Evolutionary conservation across 1,140 invertebrate species (phyloP), one percentile per base, ranked within the genome.

Genomic region (Trichonephila clavata): DNA sequence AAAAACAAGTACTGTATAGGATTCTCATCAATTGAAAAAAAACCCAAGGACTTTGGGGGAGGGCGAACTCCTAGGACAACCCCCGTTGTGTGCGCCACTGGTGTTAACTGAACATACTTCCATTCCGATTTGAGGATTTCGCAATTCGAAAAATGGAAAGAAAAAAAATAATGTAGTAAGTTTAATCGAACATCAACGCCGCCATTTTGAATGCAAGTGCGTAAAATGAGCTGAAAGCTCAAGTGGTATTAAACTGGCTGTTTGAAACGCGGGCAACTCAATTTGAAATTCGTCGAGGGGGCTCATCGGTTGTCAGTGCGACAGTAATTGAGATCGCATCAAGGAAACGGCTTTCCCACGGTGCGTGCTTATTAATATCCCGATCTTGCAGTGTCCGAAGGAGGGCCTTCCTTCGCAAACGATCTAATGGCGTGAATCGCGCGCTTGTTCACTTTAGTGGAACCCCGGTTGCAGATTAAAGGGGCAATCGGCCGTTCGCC

Each of bases 301-400:
- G 14, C 24, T 77, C 71, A 77, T 77, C 71, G 71, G 71, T 77
- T 68, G 65, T 68, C 65, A 68, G 65, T 68, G 10, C 65, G 71
- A 77, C 71, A 77, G 71, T 77, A 77, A 77, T 77, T 77, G 71
- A 77, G 71, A 77, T 77, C 71, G 24, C 71, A 77, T 77, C 71
- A 77, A 77, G 71, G 71, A 77, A 77, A 32, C 71, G 71, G 50
- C 50, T 50, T 77, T 77, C 71, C 65, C 71, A 77, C 24, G 27
- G 71, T 27, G 27, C 24, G 27, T 27, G 61, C 27, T 77, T 77
- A 77, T 77, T 77, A 77, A 77, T 77, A 77, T 77, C 10, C 32
- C 27, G 27, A 39, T 32, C 71, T 77, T 77, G 71, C 71, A 32
- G 71, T 39, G 27, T 77, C 71, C 71, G 7, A 32, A 27, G 24